Conservation (phyloP, 1,140 invertebrate species). For the Chironomus striatipennis region DNA sequence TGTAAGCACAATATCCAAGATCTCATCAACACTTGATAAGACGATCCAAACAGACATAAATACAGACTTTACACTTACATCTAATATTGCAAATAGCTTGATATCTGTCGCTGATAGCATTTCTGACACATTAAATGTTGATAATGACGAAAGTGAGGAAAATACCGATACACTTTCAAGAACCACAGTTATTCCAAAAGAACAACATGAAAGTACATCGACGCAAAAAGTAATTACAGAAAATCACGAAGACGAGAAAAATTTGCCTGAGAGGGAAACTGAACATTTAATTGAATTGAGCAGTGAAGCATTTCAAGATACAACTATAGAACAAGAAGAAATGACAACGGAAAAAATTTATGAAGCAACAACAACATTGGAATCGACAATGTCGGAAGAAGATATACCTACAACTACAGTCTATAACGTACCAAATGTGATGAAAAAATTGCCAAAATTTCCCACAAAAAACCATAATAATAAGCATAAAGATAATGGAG, state of each 20-base stretch:
- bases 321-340: conserved; percentile 4
- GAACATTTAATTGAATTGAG: not conserved
- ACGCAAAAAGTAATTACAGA: not conserved
- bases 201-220: too few species aligned
- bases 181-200: not conserved
- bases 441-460: not conserved
- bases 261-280: not conserved
- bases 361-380: not conserved
- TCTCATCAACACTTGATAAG: not conserved
- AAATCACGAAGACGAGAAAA: not conserved
- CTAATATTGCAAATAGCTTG: not conserved
- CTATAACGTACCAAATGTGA: not conserved
- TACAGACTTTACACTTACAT: conserved; percentile 6
- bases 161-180: not conserved
- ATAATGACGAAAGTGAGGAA: conserved; percentile 4
- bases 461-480: not conserved
- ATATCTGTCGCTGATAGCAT: not conserved
- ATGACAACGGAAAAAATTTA: not conserved
- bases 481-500: not conserved
- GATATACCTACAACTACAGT: not conserved
- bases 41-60: not conserved
- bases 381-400: not conserved
- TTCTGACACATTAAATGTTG: not conserved
- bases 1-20: not conserved
- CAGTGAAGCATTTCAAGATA: not conserved